These are phyloP conservation scores for Taphrorychus bicolor DNA, from an alignment of 2,888 invertebrate genomes.

Conservation along the genomic window DNA sequence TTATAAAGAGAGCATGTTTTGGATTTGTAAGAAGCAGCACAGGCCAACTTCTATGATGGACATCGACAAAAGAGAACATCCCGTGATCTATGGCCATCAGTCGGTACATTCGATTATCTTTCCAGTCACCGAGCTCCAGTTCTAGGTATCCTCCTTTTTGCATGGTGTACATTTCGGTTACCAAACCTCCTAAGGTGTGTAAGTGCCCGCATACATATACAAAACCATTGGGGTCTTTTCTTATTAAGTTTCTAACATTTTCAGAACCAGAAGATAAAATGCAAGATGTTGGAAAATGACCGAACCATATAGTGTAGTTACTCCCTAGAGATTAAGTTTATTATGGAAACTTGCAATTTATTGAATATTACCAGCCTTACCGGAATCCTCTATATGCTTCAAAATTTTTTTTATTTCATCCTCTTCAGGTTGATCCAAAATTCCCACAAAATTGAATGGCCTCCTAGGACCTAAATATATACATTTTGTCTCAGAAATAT, in stretches of 20 bases:
- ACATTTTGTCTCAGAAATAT: too few species aligned
- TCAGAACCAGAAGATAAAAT: constrained; percentile 69
- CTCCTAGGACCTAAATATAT: constrained; percentile 65
- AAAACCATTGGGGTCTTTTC: constrained; percentile 67
- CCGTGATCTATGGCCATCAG: constrained; percentile 89
- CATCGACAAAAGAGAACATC: constrained; percentile 83
- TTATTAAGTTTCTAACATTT: constrained; percentile 66
- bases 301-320: constrained; percentile 80
- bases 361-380: constrained; percentile 37
- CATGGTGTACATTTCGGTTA: constrained; percentile 85
- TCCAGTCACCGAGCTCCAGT: constrained; percentile 92
- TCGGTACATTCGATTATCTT: constrained; percentile 84
- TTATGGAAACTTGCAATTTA: not conserved
- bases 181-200: constrained; percentile 80
- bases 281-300: constrained; percentile 91
- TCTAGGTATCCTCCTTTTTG: constrained; percentile 85
- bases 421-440: constrained; percentile 67
- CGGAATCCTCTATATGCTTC: constrained; percentile 61
- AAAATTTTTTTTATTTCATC: constrained; percentile 66
- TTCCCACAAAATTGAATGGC: constrained; percentile 91
- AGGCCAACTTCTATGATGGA: constrained; percentile 80
- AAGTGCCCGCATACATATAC: constrained; percentile 91
- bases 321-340: constrained; percentile 46
- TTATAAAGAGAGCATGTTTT: constrained; percentile 78
- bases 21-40: constrained; percentile 87